These are phyloP conservation scores for Odontesthes bonariensis DNA, from an alignment of 2,113 vertebrate genomes.

Conservation along the genomic window DNA sequence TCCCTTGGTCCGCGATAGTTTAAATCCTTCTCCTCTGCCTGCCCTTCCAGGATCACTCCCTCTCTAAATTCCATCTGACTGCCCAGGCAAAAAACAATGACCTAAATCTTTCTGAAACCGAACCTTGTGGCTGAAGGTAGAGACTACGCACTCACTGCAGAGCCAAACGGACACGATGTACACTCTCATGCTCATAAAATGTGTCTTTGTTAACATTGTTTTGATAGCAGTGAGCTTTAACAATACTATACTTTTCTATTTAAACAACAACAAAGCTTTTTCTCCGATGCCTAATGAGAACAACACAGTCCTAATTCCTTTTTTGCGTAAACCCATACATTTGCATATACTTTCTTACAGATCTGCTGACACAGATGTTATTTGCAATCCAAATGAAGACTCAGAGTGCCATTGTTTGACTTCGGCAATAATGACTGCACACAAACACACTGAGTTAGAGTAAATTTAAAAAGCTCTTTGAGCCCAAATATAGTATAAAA, in stretches of 20 bases:
- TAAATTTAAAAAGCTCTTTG: conserved; percentile 10
- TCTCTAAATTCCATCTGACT: conserved; percentile 41
- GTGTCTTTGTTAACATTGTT: background rate
- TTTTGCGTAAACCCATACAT: conserved; percentile 60
- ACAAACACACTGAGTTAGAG: background rate
- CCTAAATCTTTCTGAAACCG: conserved; percentile 42
- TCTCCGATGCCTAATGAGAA: conserved; percentile 1
- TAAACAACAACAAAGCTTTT: conserved; percentile 4
- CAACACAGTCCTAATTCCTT: conserved; percentile 18
- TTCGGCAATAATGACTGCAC: conserved; percentile 30
- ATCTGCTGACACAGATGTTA: conserved; percentile 54
- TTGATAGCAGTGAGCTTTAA: conserved; percentile 12
- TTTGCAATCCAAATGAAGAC: conserved; percentile 78
- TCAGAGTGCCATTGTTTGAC: conserved; percentile 18
- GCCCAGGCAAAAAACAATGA: conserved; percentile 44
- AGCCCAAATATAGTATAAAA: background rate
- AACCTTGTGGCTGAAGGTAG: conserved; percentile 11
- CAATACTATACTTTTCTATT: background rate
- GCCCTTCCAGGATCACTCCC: conserved; percentile 7
- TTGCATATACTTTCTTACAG: conserved; percentile 56
- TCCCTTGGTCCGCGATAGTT: background rate
- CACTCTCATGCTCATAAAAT: background rate
- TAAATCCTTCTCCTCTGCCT: conserved; percentile 5
- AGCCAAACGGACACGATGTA: background rate
- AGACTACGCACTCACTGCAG: background rate